Base-by-base conservation (phyloP, 2,888 invertebrate species). In the Sericinus montela region DNA sequence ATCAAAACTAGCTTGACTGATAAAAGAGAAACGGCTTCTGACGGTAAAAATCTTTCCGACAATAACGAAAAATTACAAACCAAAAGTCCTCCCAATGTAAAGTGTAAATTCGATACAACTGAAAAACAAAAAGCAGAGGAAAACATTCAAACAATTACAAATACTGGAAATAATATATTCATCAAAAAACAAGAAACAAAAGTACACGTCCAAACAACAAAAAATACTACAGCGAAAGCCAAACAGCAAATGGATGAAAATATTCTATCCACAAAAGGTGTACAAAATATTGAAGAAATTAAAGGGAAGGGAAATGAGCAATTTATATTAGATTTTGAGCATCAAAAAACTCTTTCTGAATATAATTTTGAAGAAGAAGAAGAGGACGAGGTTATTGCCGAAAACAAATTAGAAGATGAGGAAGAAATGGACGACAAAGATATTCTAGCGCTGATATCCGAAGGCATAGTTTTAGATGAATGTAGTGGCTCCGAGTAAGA, bases 391-490 rank as follows among this genome's bases (percentile, higher is more conserved):
- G 19, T 36, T 32, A 11, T 32, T 3, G 16, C 29, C 13, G 13
- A 25, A 38, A 11, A 43, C 10, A 39, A 4, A 37, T 15, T 25
- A 37, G 43, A 32, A 19, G 39, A 37, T 9, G 25, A 43, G n/a
- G 84, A 83, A 16, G 84, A 82, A 59, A 64, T 85, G 40, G 66
- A 76, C 44, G 85, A 85, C 54, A 63, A 71, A 30, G 83, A 80
- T 48, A 84, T 86, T 28, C 54, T 83, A 1, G 78, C 79, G 1
- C 55, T 85, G n/a, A 69, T 86, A 59, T 77, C 81, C 1, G 66
- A 69, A 39, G 83, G 80, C 0, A 80, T 86, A 3, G 68, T 85
- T 10, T 53, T 86, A 29, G 86, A 86, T 40, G 80, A 85, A 56
- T 87, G 83, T 47, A 69, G 69, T 50, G 81, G 77, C 2, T 80